Conservation (phyloP, 2,797 vertebrate genomes). For the Ispidina lecontei region DNA sequence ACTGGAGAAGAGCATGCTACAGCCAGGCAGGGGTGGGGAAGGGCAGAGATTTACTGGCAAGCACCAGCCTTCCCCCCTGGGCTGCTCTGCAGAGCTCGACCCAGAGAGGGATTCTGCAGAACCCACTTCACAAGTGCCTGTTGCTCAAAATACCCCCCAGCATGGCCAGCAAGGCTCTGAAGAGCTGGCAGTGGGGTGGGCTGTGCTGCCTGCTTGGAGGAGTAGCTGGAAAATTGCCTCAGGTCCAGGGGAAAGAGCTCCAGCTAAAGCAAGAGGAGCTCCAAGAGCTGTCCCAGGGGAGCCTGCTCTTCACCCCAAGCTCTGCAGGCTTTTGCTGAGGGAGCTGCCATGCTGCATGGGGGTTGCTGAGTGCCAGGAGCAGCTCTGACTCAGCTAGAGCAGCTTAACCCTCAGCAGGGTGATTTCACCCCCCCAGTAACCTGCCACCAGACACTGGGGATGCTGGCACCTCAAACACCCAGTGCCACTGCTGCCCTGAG, state of each 20-base stretch:
- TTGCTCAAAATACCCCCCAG: not conserved
- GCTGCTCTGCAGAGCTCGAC: fast-evolving
- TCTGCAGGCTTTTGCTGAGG: not conserved
- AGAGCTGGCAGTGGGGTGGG: not conserved
- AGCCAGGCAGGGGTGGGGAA: not conserved
- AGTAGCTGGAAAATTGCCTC: not conserved
- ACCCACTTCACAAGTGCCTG: not conserved
- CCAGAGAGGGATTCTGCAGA: not conserved
- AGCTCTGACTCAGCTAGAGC: not conserved
- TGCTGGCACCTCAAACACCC: not conserved
- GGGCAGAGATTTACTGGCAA: not conserved
- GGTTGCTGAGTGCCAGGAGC: not conserved
- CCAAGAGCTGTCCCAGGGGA: not conserved
- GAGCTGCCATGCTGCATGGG: not conserved
- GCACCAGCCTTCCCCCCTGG: not conserved
- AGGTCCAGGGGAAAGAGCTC: not conserved
- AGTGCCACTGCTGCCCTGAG: not conserved
- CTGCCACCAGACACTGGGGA: not conserved
- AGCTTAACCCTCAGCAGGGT: not conserved
- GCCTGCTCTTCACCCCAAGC: not conserved
- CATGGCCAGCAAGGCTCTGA: not conserved
- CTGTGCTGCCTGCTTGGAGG: not conserved
- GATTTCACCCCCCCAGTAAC: not conserved
- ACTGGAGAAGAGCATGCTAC: not conserved
- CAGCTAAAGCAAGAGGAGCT: not conserved